Evolutionary conservation across 1,140 invertebrate species (phyloP).

Genomic region (Danaus melanippus): DNA sequence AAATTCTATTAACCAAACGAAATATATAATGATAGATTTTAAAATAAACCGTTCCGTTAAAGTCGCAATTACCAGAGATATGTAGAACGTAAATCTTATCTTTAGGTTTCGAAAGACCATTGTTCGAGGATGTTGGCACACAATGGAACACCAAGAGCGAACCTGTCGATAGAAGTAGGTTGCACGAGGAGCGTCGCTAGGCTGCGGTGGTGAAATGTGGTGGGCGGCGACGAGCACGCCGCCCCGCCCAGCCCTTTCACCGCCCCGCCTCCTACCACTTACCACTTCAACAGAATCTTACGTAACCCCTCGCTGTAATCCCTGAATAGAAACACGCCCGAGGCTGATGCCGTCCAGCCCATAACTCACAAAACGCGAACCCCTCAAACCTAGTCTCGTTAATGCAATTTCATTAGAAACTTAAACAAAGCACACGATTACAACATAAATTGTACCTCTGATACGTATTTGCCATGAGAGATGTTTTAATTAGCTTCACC

Average conservation of each 20-base stretch:
- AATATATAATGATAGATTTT: constrained; percentile 3
- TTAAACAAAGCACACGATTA: constrained; percentile 34
- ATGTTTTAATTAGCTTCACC: constrained; percentile 41
- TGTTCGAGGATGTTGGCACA: constrained; percentile 53
- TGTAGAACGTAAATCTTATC: constrained; percentile 48
- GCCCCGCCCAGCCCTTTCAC: constrained; percentile 68
- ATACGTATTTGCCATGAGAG: constrained; percentile 30
- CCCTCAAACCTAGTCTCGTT: constrained; percentile 21
- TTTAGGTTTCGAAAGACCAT: constrained; percentile 59
- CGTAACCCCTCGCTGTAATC: constrained; percentile 44
- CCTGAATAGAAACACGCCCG: constrained; percentile 41
- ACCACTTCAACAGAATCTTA: constrained; percentile 43
- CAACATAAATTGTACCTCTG: constrained; percentile 32
- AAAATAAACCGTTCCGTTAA: constrained; percentile 13
- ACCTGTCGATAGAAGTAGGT: constrained; percentile 61
- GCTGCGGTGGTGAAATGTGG: constrained; percentile 63
- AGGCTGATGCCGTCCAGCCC: constrained; percentile 39
- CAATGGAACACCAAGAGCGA: constrained; percentile 64
- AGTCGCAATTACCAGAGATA: constrained; percentile 22
- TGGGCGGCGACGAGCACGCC: constrained; percentile 62
- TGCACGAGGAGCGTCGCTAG: constrained; percentile 49
- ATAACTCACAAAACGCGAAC: constrained; percentile 14
- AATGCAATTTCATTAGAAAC: constrained; percentile 41
- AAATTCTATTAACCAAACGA: constrained; percentile 3
- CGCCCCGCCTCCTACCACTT: constrained; percentile 56